Evolutionary conservation across 2,113 vertebrate species (phyloP).

Genomic region (Oreochromis tanganicae): DNA sequence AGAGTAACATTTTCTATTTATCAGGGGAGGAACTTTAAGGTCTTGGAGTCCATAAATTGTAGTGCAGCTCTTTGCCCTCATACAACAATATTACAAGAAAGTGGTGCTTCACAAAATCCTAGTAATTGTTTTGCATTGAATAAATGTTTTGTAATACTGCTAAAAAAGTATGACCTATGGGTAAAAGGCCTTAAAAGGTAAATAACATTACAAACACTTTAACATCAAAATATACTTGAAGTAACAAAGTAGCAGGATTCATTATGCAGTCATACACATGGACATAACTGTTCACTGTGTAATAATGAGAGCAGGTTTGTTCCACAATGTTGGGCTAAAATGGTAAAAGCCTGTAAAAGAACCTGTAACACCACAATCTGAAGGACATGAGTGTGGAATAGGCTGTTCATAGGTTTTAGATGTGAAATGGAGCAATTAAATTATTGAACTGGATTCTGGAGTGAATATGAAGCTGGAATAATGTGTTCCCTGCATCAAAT

Average conservation of each 20-base stretch:
- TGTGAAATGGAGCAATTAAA: background rate
- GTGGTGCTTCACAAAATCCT: background rate
- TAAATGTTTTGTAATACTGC: background rate
- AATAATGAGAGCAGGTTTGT: background rate
- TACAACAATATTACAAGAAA: background rate
- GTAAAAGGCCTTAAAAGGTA: background rate
- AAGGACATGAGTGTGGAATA: background rate
- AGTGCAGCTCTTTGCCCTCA: background rate
- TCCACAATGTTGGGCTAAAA: background rate
- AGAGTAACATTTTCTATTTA: background rate
- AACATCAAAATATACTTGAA: background rate
- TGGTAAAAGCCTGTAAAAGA: background rate
- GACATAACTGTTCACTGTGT: background rate
- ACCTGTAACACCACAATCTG: background rate
- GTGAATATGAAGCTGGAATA: background rate
- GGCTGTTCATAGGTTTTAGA: background rate
- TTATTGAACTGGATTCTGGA: background rate
- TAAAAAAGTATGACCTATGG: background rate
- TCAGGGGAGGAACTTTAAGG: background rate
- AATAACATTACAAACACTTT: background rate
- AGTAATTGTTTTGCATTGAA: background rate
- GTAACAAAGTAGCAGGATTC: background rate
- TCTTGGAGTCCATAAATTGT: background rate
- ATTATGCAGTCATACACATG: background rate
- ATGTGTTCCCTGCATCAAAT: background rate